Evolutionary conservation across 2,888 invertebrate species (phyloP).

Genomic region (Carcina quercana): DNA sequence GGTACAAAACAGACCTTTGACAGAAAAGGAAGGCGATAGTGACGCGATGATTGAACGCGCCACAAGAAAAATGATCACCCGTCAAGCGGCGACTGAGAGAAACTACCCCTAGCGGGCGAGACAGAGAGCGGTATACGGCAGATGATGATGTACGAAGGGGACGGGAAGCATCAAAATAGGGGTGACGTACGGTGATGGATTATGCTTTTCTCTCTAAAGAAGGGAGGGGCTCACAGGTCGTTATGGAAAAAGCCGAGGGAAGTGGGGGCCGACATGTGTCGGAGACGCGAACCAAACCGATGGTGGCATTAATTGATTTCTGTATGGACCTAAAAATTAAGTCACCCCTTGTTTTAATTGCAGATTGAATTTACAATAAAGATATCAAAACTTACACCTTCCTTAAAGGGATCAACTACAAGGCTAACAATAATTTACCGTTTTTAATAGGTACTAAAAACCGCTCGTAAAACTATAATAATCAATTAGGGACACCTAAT

Average conservation of each 20-base stretch:
- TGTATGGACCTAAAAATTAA: conserved; percentile 42
- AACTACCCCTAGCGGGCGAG: conserved; percentile 72
- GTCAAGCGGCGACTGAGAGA: conserved; percentile 76
- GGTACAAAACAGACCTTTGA: conserved; percentile 46
- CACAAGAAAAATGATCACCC: conserved; percentile 84
- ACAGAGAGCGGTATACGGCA: conserved; percentile 51
- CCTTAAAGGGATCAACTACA: too few species aligned
- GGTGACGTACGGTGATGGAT: conserved; percentile 77
- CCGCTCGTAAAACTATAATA: too few species aligned
- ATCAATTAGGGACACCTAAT: too few species aligned
- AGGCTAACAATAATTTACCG: too few species aligned
- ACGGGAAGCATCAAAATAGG: conserved; percentile 71
- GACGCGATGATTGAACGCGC: conserved; percentile 84
- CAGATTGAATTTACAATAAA: conserved; percentile 4
- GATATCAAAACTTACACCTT: neutral
- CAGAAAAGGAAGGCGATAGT: conserved; percentile 76
- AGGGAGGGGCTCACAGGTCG: conserved; percentile 76
- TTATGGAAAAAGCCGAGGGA: conserved; percentile 75
- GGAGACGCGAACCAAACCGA: conserved; percentile 74
- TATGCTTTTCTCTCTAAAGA: conserved; percentile 77
- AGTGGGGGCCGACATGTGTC: conserved; percentile 76
- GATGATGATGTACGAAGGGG: conserved; percentile 45
- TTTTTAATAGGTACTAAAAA: too few species aligned
- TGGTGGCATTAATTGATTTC: conserved; percentile 68
- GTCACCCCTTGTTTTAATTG: conserved; percentile 29